These are phyloP conservation scores for Drosophila navojoa DNA, from an alignment of 1,140 invertebrate genomes.

Conservation along the genomic window DNA sequence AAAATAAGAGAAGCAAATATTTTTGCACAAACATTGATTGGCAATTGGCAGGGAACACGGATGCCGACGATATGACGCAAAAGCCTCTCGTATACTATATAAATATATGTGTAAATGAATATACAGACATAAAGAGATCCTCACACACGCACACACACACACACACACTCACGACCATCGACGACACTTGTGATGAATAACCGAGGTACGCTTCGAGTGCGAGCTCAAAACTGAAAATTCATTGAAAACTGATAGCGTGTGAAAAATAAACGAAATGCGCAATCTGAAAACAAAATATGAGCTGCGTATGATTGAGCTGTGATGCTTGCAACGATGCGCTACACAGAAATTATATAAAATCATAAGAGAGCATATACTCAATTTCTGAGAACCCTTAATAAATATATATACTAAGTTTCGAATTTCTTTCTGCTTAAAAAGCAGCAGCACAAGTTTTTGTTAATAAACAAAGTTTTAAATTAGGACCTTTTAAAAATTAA, in stretches of 20 bases:
- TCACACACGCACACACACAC: constrained; percentile 6
- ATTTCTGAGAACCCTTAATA: too few relatives aligned
- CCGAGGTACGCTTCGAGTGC: constrained; percentile 49
- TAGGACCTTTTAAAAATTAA: too few relatives aligned
- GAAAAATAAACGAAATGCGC: constrained; percentile 75
- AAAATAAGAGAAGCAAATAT: constrained; percentile 76
- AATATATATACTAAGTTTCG: too few relatives aligned
- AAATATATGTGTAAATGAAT: not conserved
- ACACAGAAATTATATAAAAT: constrained; percentile 5
- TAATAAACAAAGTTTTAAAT: too few relatives aligned
- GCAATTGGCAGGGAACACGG: constrained; percentile 49
- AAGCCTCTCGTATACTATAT: constrained; percentile 5
- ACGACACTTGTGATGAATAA: constrained; percentile 60
- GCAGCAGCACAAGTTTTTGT: too few relatives aligned
- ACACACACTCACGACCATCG: constrained; percentile 25
- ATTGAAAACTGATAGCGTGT: constrained; percentile 80
- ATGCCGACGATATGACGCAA: not conserved
- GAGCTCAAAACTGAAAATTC: constrained; percentile 72
- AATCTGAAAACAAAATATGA: constrained; percentile 56
- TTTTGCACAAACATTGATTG: constrained; percentile 80
- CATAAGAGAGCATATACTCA: not conserved
- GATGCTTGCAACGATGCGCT: constrained; percentile 29
- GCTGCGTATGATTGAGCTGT: constrained; percentile 45
- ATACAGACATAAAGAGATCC: constrained; percentile 11
- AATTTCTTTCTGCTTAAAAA: too few relatives aligned